Evolutionary conservation across 1,140 invertebrate genomes (phyloP), one percentile per base, ranked within the genome.

Genomic region (Venturia canescens): DNA sequence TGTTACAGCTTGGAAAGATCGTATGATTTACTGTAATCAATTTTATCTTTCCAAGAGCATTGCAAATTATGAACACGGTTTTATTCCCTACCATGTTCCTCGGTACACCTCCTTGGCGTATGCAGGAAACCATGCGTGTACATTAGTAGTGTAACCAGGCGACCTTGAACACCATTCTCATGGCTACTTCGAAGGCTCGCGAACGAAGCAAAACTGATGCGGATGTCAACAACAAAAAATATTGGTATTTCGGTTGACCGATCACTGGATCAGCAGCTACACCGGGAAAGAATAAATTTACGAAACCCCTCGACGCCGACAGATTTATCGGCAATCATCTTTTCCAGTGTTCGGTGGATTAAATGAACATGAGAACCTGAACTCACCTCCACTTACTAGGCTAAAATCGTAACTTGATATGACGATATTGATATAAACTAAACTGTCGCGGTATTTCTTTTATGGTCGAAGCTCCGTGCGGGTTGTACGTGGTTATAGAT

Each of bases 131-230:
- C 71, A 57, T 70, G 13, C 26, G 26, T 76, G 44, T 60, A 78
- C 79, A 83, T 76, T 76, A 76, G 66, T 75, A 72, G 29, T 76
- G 74, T 34, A 44, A 34, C 76, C 69, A 31, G 29, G 18, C 66
- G 72, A 80, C 69, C 53, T 63, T 48, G 53, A 38, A 27, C 38
- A 21, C 71, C 34, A 31, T 60, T 48, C 38, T 53, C 50, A 53
- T 53, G 50, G 18, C 18, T 53, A 21, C 50, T 53, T 53, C 50
- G 50, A 53, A 44, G 7, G 7, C n/a, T 53, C 16, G 50, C 16
- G 50, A n/a, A 53, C 38, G 2, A 44, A 44, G 38, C 13, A 44
- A 44, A 44, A 44, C 38, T 44, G 2, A 44, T 44, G 38, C 13
- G 38, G 38, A 44, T 44, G 34, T 44, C 38, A 44, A 9, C 38